A percentile compares a stretch with the other conserved stretches of the same genome.
Evolutionary conservation across 2,113 vertebrate genomes (phyloP).

Genomic region (Albula glossodonta): DNA sequence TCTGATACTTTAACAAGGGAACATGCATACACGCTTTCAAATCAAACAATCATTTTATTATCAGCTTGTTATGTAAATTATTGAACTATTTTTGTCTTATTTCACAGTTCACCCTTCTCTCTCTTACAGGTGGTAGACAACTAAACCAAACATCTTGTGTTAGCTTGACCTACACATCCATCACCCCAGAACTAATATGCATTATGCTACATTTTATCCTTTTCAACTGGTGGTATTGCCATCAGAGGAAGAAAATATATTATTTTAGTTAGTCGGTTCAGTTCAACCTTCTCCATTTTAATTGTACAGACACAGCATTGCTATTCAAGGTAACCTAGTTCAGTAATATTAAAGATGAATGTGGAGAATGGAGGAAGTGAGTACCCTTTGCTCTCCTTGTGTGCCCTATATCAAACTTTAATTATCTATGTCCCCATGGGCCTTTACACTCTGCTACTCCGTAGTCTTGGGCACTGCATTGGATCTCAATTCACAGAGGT

Average conservation of each 20-base stretch:
- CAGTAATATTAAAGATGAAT: slow-evolving; percentile 24
- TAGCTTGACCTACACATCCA: not conserved
- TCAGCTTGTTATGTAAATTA: not conserved
- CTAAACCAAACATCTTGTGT: not conserved
- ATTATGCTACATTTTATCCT: not conserved
- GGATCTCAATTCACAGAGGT: not conserved
- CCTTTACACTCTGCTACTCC: not conserved
- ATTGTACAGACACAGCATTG: not conserved
- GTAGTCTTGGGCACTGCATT: not conserved
- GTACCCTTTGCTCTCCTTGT: not conserved
- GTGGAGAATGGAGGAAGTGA: not conserved
- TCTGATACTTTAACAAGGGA: not conserved
- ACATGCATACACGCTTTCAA: not conserved
- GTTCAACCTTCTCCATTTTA: not conserved
- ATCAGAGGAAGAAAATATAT: not conserved
- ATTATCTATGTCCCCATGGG: not conserved
- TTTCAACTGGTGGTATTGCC: not conserved
- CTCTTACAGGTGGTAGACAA: not conserved
- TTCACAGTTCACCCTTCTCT: not conserved
- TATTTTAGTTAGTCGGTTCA: not conserved
- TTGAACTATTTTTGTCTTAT: not conserved
- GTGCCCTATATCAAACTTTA: slow-evolving; percentile 17
- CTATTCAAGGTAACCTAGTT: not conserved
- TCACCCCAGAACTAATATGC: too few relatives aligned
- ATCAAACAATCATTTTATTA: not conserved